Base-by-base conservation (phyloP, 2,113 vertebrate genomes). In the Condylura cristata region DNA sequence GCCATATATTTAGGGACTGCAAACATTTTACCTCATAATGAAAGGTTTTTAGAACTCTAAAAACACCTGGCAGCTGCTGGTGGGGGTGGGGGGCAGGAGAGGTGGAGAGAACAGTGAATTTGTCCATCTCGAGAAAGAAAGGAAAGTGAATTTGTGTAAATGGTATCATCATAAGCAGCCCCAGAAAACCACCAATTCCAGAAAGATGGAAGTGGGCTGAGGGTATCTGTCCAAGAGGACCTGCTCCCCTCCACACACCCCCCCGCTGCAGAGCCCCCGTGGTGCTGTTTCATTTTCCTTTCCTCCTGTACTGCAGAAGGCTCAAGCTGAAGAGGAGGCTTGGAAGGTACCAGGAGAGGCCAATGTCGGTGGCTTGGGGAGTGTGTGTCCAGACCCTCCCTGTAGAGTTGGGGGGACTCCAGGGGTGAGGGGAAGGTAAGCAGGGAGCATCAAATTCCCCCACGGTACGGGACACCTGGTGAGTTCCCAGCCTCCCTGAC, bases 1-100 rank as follows among this genome's bases (percentile, higher is more conserved):
- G 66, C 82, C 90, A 34, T 76, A 41, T 48, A 82, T 75, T 86
- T n/a, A 82, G 58, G 61, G 72, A 79, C 17, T 65, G 28, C 84
- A 95, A 97, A 95, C 79, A 91, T 72, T 94, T 94, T 78, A 93
- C 72, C 68, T 78, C 90, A 53, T 88, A 46, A 61, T 53, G 63
- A 88, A 96, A 95, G 41, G 74, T 34, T 61, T 92, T 89, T 81
- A 63, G 78, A 90, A 92, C 63, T 80, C 76, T 30, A 37, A 72
- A 85, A 96, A 46, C 75, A 83, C 83, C 71, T 94, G 68, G 93
- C 86, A 75, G 68, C 53, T 18, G 28, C 46, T 22, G 41, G 14
- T n/a, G 3, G 37, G 41, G 34, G 53, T 65, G 28, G 28, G 32
- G 63, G 63, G 14, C 11, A 65, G 39, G 8, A 26, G 41, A 44